Conservation (phyloP, 2,797 vertebrate genomes). For the Ciconia nigra region DNA sequence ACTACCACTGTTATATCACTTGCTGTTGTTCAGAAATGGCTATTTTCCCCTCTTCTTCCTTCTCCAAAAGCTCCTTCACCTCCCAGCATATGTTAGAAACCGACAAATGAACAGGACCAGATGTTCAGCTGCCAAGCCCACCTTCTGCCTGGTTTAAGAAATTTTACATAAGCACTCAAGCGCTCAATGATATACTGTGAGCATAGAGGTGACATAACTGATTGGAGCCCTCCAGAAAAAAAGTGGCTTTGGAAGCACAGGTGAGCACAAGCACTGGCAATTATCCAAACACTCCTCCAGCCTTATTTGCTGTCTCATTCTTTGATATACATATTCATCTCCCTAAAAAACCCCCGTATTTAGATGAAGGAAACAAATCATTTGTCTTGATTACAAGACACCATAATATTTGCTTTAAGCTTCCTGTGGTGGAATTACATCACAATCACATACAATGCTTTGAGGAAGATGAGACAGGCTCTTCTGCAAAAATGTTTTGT, state of each 20-base stretch:
- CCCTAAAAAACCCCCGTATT: background rate
- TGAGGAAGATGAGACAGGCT: background rate
- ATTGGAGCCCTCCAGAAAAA: background rate
- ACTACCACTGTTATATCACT: rapidly evolving
- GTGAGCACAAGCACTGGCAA: background rate
- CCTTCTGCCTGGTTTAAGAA: background rate
- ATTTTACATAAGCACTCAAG: conserved; percentile 15
- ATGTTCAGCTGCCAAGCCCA: conserved; percentile 33
- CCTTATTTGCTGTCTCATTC: conserved; percentile 28
- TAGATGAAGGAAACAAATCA: background rate
- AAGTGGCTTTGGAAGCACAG: background rate
- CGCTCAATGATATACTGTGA: background rate
- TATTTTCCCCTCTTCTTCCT: background rate
- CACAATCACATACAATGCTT: background rate
- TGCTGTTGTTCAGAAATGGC: background rate
- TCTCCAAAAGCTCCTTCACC: background rate
- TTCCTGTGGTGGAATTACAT: conserved; percentile 1
- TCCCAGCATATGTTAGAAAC: background rate
- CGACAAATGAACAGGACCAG: background rate
- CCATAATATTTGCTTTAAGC: conserved; percentile 28
- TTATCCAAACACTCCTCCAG: background rate
- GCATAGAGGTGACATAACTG: background rate
- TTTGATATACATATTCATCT: background rate
- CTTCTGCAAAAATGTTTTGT: background rate
- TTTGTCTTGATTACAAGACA: conserved; percentile 23